phyloP scores from a whole-genome alignment of 2,113 vertebrate genomes.

The Poeciliopsis turrubarensis region DNA sequence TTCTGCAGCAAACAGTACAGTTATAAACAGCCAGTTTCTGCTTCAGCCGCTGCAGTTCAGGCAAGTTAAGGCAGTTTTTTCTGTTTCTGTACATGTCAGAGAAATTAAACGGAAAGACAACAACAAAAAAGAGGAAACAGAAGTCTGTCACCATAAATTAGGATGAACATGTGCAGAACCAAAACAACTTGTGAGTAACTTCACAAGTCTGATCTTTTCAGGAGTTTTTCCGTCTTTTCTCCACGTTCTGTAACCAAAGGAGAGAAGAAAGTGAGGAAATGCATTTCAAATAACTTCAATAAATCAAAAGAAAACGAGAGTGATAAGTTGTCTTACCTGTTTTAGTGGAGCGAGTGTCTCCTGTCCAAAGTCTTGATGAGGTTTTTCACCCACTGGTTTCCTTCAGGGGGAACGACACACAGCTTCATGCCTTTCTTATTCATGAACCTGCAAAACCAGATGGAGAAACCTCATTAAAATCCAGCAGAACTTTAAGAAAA shows the following conservation, averaged over 20 bases:
- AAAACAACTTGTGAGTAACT: not conserved
- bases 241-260: not conserved
- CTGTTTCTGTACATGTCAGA: not conserved
- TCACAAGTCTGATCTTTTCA: not conserved
- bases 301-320: not conserved
- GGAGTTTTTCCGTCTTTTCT: not conserved
- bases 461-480: not conserved
- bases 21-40: not conserved
- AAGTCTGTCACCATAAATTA: not conserved
- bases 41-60: not conserved
- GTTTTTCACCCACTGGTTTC: constrained; percentile 25
- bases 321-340: constrained; percentile 16
- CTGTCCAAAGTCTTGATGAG: constrained; percentile 19
- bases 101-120: not conserved
- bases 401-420: constrained; percentile 39
- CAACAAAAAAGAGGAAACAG: not conserved
- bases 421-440: not conserved
- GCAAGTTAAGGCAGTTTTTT: not conserved
- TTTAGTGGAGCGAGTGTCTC: not conserved
- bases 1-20: not conserved
- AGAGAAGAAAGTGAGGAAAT: not conserved
- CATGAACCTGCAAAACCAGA: constrained; percentile 38
- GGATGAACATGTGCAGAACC: not conserved
- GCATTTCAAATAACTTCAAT: not conserved
- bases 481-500: not conserved